Evolutionary conservation across 2,888 invertebrate genomes (phyloP).

Genomic region (Abrostola tripartita): DNA sequence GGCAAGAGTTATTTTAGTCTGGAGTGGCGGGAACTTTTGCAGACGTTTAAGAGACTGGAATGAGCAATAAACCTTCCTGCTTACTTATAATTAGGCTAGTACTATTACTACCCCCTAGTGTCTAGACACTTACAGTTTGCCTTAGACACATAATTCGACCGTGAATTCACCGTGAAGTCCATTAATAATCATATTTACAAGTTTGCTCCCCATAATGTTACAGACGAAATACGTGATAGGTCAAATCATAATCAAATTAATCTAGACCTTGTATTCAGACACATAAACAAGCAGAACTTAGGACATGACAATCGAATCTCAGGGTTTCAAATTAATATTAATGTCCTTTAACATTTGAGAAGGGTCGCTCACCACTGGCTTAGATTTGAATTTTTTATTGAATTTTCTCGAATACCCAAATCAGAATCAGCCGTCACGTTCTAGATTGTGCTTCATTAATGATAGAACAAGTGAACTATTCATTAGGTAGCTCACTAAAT

Average conservation of each 20-base stretch:
- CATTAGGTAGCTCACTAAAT: neutral
- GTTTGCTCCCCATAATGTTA: neutral
- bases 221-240: neutral
- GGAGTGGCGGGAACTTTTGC: too few relatives aligned
- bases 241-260: slow-evolving; percentile 33
- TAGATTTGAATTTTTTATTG: slow-evolving; percentile 57
- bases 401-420: slow-evolving; percentile 55
- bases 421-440: slow-evolving; percentile 48
- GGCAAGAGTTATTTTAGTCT: too few relatives aligned
- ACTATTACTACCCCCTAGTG: too few relatives aligned
- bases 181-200: neutral
- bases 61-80: too few relatives aligned
- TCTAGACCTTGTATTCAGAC: slow-evolving; percentile 14
- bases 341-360: slow-evolving; percentile 52
- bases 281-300: slow-evolving; percentile 17
- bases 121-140: too few relatives aligned
- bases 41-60: too few relatives aligned
- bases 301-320: slow-evolving; percentile 43
- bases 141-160: too few relatives aligned
- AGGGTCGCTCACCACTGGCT: slow-evolving; percentile 46
- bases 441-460: slow-evolving; percentile 45
- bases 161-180: too few relatives aligned
- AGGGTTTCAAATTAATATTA: slow-evolving; percentile 52
- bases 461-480: slow-evolving; percentile 20
- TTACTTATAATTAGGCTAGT: too few relatives aligned